These are phyloP conservation scores for Brevimyrus niger DNA, from an alignment of 2,113 vertebrate genomes.

Conservation along the genomic window DNA sequence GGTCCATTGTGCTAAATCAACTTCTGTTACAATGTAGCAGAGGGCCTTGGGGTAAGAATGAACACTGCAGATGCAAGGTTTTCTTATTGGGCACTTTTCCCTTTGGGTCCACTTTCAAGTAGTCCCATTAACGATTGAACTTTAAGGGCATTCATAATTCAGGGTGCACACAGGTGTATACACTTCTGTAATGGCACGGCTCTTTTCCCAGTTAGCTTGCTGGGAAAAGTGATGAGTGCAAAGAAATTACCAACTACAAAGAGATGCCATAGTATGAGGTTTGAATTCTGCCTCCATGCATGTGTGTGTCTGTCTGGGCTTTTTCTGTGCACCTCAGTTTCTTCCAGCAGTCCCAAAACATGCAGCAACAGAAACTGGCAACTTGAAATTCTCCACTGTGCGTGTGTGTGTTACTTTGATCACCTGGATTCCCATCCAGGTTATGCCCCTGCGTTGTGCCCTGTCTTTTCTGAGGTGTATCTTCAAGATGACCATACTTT, in stretches of 20 bases:
- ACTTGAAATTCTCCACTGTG: background rate
- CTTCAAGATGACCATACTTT: background rate
- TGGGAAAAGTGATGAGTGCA: background rate
- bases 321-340: background rate
- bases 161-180: background rate
- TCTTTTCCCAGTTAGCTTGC: background rate
- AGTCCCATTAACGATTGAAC: background rate
- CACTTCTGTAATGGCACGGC: background rate
- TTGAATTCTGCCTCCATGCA: background rate
- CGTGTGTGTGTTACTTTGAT: background rate
- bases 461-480: background rate
- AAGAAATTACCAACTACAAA: background rate
- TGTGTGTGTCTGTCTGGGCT: background rate
- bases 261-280: background rate
- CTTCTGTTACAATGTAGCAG: background rate
- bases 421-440: background rate
- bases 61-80: background rate
- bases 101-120: background rate
- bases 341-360: background rate
- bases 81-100: background rate
- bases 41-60: conserved; percentile 1
- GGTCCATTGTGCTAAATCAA: background rate
- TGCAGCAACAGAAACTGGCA: background rate
- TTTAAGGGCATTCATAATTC: background rate
- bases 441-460: too few relatives aligned